Base-by-base conservation (phyloP, 2,113 vertebrate species). In the Sula dactylatra region DNA sequence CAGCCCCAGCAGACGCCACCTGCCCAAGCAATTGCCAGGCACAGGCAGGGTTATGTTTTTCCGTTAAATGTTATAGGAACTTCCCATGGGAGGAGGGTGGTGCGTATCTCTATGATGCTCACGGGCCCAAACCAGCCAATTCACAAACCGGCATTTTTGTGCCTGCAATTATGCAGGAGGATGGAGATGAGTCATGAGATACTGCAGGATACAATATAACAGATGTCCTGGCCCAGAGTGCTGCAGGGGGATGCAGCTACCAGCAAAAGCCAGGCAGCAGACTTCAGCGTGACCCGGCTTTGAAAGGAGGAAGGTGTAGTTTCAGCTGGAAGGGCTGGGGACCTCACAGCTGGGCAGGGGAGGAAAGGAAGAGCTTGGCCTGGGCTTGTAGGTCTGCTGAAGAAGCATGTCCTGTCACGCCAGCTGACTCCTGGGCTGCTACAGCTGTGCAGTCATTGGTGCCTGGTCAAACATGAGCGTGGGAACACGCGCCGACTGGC, bases 161-260 rank as follows among this genome's bases (percentile, higher is more conserved):
- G 19, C 50, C 77, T 64, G 50, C 38, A 86, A 6, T 92, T 81
- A 49, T 6, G 29, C 24, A 1, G 38, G 50, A 70, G 47, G 49
- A 81, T 44, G 50, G 49, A 71, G 80, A 67, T 84, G 67, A 86
- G 29, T 88, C 72, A 67, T 40, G 59, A 93, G 72, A 78, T 65
- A 22, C 64, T 84, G 65, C 71, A 86, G 72, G 69, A 65, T 34
- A 65, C 64, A 67, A 44, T 5, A 1, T 13, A 71, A 56, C 88
- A 93, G 67, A 78, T 82, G 47, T 73, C 59, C 86, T 64, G 24
- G 52, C 19, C 0, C 0, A 66, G 24, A 58, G 32, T 13, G 38
- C 62, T 62, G 54, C 50, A n/a, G 42, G n/a, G 38, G 67, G 38
- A 74, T 8, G 29, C 50, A 83, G 45, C 38, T 58, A 58, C 10